Base-by-base conservation (phyloP, 2,888 invertebrate genomes). In the Heliconius charithonia region DNA sequence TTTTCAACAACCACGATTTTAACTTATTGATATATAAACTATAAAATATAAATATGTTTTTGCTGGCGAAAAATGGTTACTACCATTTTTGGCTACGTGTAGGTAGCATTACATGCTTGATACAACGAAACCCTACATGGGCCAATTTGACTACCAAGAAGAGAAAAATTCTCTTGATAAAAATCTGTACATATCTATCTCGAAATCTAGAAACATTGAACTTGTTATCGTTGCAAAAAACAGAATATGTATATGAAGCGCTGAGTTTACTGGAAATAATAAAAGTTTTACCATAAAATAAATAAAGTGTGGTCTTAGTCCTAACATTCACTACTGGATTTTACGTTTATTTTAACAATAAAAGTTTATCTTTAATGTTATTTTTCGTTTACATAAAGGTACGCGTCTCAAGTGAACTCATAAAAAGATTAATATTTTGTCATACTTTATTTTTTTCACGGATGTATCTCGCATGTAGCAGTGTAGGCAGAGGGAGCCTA, bases 261-360 rank as follows among this genome's bases (percentile, higher is more conserved):
- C 86, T 84, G 85, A 88, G 85, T 86, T 89, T 88, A 87, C 87
- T 86, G 86, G 85, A 88, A 91, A 92, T 90, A 91, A 89, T 82
- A 75, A 90, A 94, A 93, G 87, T 94, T 94, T 89, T 75, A 89
- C 90, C 88, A 93, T 94, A 92, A 94, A 93, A 89, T 89, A 91
- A 93, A 92, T 92, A 90, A 91, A 90, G 87, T 89, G 88, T 87
- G 87, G 88, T 89, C 87, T 89, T 87, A 91, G 89, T 88, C 87
- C 85, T 85, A 86, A 85, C 87, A 78, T 81, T 88, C 85, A 87
- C 87, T 86, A 89, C 87, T 89, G 82, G 83, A 85, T 89, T 87
- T 86, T 85, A 85, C 81, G 85, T 86, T 83, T 85, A 90, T 86
- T 89, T 90, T 88, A 85, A 86, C 85, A 85, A 86, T 83, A 83